Conservation (phyloP, 1,140 invertebrate species). For the Anastrepha ludens region DNA sequence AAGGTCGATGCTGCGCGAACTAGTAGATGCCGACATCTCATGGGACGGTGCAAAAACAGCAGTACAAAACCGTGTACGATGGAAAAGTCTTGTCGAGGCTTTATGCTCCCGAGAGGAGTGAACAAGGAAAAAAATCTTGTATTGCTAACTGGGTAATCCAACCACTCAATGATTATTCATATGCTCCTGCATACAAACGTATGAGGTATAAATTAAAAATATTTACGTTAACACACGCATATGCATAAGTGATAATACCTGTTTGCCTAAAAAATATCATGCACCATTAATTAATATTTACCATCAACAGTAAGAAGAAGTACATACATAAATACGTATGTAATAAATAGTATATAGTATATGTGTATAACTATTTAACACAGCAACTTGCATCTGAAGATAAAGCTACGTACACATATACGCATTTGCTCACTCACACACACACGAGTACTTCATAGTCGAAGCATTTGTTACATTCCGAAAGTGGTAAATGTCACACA, state of each 20-base stretch:
- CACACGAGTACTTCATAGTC: not conserved
- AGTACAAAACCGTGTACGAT: not conserved
- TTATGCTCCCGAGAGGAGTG: too few relatives aligned
- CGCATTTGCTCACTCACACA: not conserved
- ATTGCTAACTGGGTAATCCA: not conserved
- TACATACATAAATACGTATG: not conserved
- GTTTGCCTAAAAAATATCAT: slow-evolving; percentile 31
- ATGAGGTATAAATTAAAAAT: too few relatives aligned
- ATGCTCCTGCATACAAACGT: not conserved
- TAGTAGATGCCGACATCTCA: too few relatives aligned
- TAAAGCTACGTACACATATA: not conserved
- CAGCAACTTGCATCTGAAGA: not conserved
- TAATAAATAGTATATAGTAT: not conserved
- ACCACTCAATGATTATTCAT: not conserved
- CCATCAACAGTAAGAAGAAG: slow-evolving; percentile 1
- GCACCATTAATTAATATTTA: slow-evolving; percentile 50
- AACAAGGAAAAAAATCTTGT: not conserved
- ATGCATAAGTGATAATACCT: slow-evolving; percentile 7
- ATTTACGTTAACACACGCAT: not conserved
- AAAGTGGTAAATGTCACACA: slow-evolving; percentile 51
- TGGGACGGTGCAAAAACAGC: too few relatives aligned
- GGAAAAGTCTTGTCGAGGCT: too few relatives aligned
- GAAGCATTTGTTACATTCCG: slow-evolving; percentile 31
- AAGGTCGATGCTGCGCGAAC: too few relatives aligned
- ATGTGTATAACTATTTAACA: not conserved